Evolutionary conservation across 2,888 invertebrate genomes (phyloP).

Genomic region (Hemithea aestivaria): DNA sequence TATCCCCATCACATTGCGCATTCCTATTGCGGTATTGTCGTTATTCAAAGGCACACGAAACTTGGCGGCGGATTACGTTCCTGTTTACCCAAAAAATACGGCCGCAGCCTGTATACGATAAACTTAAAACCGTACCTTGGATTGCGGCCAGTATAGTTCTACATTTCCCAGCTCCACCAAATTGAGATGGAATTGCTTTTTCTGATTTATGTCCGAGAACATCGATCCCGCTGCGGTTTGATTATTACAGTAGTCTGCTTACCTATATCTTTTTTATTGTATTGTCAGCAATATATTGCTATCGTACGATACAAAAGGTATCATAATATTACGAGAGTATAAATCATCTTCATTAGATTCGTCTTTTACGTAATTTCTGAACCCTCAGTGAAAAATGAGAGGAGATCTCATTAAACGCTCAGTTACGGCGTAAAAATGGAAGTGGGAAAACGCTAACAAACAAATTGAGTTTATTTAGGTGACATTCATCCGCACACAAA

Average conservation of each 20-base stretch:
- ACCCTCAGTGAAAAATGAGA: too few relatives aligned
- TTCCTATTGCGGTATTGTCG: constrained; percentile 25
- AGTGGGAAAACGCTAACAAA: constrained; percentile 1
- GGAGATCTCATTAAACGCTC: constrained; percentile 1
- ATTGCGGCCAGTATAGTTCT: constrained; percentile 46
- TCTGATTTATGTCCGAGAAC: constrained; percentile 46
- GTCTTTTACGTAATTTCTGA: too few relatives aligned
- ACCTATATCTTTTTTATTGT: constrained; percentile 33
- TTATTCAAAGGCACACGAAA: constrained; percentile 30
- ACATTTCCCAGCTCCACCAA: constrained; percentile 36
- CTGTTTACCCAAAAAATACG: constrained; percentile 37
- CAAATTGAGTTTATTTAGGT: constrained; percentile 9
- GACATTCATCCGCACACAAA: constrained; percentile 23
- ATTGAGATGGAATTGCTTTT: constrained; percentile 47
- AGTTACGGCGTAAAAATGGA: constrained; percentile 3
- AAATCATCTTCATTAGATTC: too few relatives aligned
- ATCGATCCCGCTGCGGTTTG: constrained; percentile 29
- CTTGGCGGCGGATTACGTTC: constrained; percentile 32
- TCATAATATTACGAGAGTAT: too few relatives aligned
- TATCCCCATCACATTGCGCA: constrained; percentile 26
- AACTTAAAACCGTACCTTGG: constrained; percentile 54
- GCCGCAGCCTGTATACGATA: constrained; percentile 34
- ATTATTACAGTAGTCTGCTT: constrained; percentile 33
- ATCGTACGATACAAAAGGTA: too few relatives aligned
- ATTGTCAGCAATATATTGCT: constrained; percentile 20